phyloP scores from a whole-genome alignment of 2,888 invertebrate genomes.

The Drosophila colorata region DNA sequence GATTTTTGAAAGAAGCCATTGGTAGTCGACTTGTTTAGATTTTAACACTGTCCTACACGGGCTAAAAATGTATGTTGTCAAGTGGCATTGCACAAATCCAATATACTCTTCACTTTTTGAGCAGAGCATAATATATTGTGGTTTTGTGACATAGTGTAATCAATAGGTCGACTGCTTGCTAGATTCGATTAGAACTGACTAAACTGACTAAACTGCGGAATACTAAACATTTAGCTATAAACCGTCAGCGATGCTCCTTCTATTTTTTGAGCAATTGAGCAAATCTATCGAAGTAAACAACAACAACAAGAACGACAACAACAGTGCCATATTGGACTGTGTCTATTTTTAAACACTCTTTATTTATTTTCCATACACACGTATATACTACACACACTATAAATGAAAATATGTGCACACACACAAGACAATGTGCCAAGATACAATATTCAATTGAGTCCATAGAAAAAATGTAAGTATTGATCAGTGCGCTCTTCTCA shows the following conservation, averaged over 20 bases:
- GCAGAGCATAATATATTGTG: too few relatives aligned
- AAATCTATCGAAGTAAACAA: neutral
- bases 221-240: neutral
- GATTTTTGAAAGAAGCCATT: too few relatives aligned
- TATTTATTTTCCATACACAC: conserved; percentile 2
- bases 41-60: too few relatives aligned
- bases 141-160: neutral
- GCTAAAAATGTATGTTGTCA: too few relatives aligned
- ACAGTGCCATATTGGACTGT: neutral
- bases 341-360: conserved; percentile 29
- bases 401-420: neutral
- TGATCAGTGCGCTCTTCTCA: neutral
- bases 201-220: neutral
- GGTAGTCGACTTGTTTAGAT: too few relatives aligned
- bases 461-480: conserved; percentile 3
- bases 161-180: neutral
- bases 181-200: neutral
- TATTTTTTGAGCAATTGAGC: neutral
- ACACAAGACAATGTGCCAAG: neutral
- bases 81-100: too few relatives aligned
- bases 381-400: neutral
- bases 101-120: too few relatives aligned
- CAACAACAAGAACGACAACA: neutral
- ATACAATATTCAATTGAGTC: neutral
- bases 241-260: neutral